Evolutionary conservation across 2,888 invertebrate species (phyloP), one percentile per base, ranked within the genome.

Genomic region (Ischnura elegans): DNA sequence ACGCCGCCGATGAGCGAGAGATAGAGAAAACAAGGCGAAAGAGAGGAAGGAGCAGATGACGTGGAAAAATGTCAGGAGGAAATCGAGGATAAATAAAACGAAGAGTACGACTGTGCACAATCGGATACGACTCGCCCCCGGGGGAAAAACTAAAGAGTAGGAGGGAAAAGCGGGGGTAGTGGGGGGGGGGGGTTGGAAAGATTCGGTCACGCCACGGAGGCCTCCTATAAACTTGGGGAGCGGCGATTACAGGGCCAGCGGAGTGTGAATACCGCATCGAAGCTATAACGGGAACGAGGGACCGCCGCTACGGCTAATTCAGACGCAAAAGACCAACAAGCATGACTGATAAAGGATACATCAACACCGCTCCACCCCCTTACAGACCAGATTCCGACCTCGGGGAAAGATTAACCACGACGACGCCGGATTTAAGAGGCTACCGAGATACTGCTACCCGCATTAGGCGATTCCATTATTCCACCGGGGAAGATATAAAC

Each of bases 311-410:
- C 51, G 87, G 87, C 46, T 87, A 87, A 87, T 87, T 87, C 87
- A 87, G 87, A 87, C 61, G 90, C 90, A 61, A 45, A 90, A 90
- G 90, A 90, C 43, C 90, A 90, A 90, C 61, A 90, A 90, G 90
- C 90, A 90, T 90, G 90, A 90, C 90, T 66, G 90, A 90, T 90
- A 90, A 21, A 87, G 87, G 87, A 87, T 87, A 87, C 55, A 87
- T 87, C 87, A 87, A 51, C 61, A 76, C 76, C 90, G n/a, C 42
- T 66, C 25, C 61, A 25, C 25, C n/a, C n/a, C n/a, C n/a, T 6
- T n/a, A 8, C 21, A 8, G 4, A 1, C 25, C 61, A 8, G n/a
- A 25, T n/a, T 61, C 25, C 61, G n/a, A 36, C 29, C 76, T 36
- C 66, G 25, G 43, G n/a, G 13, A 90, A 36, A 87, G 55, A 87